Base-by-base conservation (phyloP, 2,113 vertebrate species). In the Sylvietta virens region DNA sequence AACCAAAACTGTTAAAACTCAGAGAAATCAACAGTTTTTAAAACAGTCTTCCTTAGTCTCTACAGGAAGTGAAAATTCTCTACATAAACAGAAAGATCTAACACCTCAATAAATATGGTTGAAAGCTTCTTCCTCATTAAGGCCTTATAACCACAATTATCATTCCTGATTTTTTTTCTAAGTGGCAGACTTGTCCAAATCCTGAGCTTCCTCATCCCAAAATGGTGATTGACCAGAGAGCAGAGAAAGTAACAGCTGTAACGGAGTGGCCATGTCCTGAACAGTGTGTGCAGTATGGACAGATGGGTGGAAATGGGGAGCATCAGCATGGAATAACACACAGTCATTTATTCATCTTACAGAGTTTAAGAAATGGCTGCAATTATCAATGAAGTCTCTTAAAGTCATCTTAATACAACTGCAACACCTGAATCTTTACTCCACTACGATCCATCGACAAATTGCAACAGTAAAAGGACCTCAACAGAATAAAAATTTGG, bases 221-320 rank as follows among this genome's bases (percentile, higher is more conserved):
- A 77, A 22, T 9, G 27, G 19, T n/a, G 42, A 83, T 15, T 66
- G 44, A 77, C 7, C 51, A 86, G 37, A 51, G 53, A 78, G 35
- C 30, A 39, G 27, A 81, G 77, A 57, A 60, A 80, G 31, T 23
- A 58, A 16, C n/a, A 91, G 42, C 6, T 65, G 24, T 44, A 60
- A 37, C 0, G 0, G 26, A 42, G n/a, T 2, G 15, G 35, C 16
- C 48, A 11, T 22, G 44, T 35, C 71, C 54, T 57, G 35, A 64
- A 17, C 44, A 54, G 54, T 0, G 7, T 10, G 19, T 62, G 30
- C 33, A 67, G 56, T 1, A 40, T 3, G 30, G 60, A 48, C 35
- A 72, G 23, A 35, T 3, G 60, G 24, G 15, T 39, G 14, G 21
- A 26, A 70, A 60, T 10, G 45, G n/a, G 15, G 33, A 57, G 28